These are phyloP conservation scores for Cheilosia pagana DNA, from an alignment of 2,888 invertebrate species.

Conservation along the genomic window DNA sequence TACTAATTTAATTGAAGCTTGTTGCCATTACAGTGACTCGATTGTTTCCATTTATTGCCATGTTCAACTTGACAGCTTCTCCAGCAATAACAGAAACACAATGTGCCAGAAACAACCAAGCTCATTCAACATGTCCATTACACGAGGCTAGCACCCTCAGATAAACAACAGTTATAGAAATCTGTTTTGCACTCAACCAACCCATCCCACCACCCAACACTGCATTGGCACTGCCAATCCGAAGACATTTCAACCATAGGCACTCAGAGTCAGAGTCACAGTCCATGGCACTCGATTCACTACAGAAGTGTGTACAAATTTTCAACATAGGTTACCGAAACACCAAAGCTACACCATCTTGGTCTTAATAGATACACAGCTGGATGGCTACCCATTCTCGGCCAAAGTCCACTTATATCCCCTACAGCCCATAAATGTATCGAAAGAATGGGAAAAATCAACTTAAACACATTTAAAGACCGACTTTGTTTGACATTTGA, in stretches of 20 bases:
- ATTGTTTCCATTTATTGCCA: conserved; percentile 49
- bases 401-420: conserved; percentile 41
- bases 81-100: conserved; percentile 54
- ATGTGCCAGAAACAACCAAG: conserved; percentile 55
- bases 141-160: conserved; percentile 64
- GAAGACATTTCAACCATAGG: conserved; percentile 51
- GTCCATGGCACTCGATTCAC: conserved; percentile 65
- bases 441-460: conserved; percentile 26
- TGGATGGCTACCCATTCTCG: not conserved
- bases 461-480: conserved; percentile 39
- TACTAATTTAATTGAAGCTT: no score
- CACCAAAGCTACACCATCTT: conserved; percentile 57
- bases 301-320: conserved; percentile 57
- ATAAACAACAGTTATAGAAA: conserved; percentile 67
- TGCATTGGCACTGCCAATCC: conserved; percentile 21
- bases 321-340: conserved; percentile 53
- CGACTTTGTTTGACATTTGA: conserved; percentile 44
- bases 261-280: conserved; percentile 65
- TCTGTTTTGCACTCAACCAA: conserved; percentile 52
- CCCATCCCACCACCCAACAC: conserved; percentile 3
- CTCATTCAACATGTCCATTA: conserved; percentile 72
- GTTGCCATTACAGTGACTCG: no score
- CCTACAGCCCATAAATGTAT: not conserved
- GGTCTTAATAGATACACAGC: conserved; percentile 5
- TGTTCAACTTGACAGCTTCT: conserved; percentile 63